A percentile compares a stretch with the other conserved stretches of the same genome.
phyloP scores from a whole-genome alignment of 1,140 invertebrate species.

The Cyclina sinensis region DNA sequence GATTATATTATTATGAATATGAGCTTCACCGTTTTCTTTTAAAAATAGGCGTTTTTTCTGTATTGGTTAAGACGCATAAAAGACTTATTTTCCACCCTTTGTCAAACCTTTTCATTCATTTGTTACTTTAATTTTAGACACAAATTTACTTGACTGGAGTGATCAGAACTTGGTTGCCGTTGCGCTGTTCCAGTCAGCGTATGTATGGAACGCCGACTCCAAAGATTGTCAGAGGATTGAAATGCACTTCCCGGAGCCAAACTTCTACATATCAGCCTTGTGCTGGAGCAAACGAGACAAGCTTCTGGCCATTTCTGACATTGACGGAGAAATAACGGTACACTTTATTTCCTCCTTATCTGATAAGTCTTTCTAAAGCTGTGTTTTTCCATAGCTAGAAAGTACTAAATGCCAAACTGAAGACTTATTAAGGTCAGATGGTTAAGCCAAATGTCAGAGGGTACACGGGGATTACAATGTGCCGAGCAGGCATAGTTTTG shows the following conservation, averaged over 20 bases:
- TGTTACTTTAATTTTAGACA: slow-evolving; percentile 62
- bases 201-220: slow-evolving; percentile 63
- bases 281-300: slow-evolving; percentile 36
- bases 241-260: slow-evolving; percentile 2
- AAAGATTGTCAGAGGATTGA: slow-evolving; percentile 47
- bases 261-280: slow-evolving; percentile 57
- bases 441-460: too few relatives aligned
- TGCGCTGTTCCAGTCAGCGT: slow-evolving; percentile 47
- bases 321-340: slow-evolving; percentile 54
- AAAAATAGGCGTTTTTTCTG: too few relatives aligned
- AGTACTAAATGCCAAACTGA: too few relatives aligned
- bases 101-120: too few relatives aligned
- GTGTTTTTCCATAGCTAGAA: not conserved
- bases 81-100: too few relatives aligned
- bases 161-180: slow-evolving; percentile 58
- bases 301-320: slow-evolving; percentile 50
- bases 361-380: not conserved
- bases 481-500: too few relatives aligned
- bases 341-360: not conserved
- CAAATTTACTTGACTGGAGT: slow-evolving; percentile 68
- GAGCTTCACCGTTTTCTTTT: too few relatives aligned
- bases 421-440: too few relatives aligned
- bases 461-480: too few relatives aligned
- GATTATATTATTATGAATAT: too few relatives aligned
- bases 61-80: too few relatives aligned